These are phyloP conservation scores for Gephyroberyx darwinii DNA, from an alignment of 2,797 vertebrate genomes.

Conservation along the genomic window DNA sequence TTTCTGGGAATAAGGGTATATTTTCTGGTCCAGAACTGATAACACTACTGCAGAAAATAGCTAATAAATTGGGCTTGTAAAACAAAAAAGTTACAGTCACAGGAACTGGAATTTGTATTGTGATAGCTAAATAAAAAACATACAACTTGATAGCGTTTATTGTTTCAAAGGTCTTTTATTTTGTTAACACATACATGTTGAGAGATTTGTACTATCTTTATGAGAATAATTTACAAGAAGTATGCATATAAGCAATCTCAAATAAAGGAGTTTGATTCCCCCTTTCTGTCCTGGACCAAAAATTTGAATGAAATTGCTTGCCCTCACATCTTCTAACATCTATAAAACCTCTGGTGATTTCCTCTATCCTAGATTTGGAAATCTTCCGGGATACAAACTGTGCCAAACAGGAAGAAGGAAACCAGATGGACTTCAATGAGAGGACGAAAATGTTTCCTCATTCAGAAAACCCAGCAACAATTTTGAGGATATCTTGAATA, in stretches of 20 bases:
- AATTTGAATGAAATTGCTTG: no score
- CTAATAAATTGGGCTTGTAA: not conserved
- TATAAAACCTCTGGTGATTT: constrained; percentile 26
- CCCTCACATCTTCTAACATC: no score
- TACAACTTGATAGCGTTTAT: not conserved
- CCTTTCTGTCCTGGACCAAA: no score
- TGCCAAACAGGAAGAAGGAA: not conserved
- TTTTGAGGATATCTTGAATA: not conserved
- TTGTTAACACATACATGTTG: no score
- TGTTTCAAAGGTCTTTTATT: no score
- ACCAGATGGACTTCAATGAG: constrained; percentile 5
- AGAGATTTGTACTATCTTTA: no score
- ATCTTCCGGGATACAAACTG: not conserved
- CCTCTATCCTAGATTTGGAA: constrained; percentile 12
- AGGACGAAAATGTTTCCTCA: constrained; percentile 9
- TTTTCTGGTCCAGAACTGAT: constrained; percentile 20
- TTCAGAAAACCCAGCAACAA: not conserved
- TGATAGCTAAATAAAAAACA: constrained; percentile 10
- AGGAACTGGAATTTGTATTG: not conserved
- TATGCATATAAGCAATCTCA: no score
- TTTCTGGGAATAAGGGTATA: constrained; percentile 22
- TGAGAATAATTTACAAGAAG: no score
- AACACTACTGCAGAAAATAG: constrained; percentile 12
- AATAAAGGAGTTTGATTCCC: no score
- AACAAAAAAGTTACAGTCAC: not conserved